A percentile compares a stretch with the other conserved stretches of the same genome.
phyloP scores from a whole-genome alignment of 2,113 vertebrate genomes.

The Prinia subflava region DNA sequence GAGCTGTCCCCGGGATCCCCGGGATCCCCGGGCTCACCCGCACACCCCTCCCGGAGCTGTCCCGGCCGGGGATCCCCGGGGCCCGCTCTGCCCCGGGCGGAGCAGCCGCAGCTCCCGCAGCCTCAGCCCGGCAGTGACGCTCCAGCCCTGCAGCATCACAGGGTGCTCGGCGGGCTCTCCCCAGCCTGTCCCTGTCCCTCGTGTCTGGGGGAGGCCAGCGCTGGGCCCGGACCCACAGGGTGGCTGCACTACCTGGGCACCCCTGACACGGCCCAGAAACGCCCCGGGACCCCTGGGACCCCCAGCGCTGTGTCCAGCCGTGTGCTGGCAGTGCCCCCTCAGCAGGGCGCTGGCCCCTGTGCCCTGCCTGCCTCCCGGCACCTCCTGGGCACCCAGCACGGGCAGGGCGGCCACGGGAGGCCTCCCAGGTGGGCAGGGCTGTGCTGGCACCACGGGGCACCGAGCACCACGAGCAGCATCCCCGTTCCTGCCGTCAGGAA shows the following conservation, averaged over 20 bases:
- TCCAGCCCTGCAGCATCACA: no score
- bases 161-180: no score
- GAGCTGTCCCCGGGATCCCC: no score
- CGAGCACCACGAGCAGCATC: accelerated
- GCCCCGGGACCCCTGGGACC: neutral
- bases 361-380: neutral
- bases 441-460: neutral
- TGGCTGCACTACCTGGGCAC: neutral
- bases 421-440: neutral
- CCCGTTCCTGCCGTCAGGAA: neutral
- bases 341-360: accelerated
- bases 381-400: neutral
- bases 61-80: no score
- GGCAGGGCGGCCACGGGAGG: neutral
- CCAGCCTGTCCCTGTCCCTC: no score
- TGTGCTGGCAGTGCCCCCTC: neutral
- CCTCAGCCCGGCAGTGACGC: no score
- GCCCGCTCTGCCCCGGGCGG: no score
- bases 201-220: no score
- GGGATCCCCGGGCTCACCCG: no score
- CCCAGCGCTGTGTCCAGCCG: neutral
- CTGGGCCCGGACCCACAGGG: no score
- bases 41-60: no score
- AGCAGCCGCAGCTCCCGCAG: no score
- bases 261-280: neutral